Conservation (phyloP, 2,113 vertebrate species). For the Tichodroma muraria region DNA sequence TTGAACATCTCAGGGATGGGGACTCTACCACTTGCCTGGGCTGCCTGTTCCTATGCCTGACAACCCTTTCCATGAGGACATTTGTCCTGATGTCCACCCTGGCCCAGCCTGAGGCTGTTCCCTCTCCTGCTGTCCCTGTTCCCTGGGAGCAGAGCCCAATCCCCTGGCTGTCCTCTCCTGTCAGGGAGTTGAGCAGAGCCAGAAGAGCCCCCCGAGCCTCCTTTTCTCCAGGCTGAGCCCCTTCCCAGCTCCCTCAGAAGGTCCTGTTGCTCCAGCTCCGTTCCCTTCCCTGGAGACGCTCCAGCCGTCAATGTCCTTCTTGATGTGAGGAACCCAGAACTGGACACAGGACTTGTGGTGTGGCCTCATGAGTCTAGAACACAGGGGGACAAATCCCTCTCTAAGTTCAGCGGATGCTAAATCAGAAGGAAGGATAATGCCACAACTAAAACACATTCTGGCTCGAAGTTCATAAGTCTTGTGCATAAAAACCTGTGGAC, state of each 20-base stretch:
- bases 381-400: background rate
- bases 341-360: background rate
- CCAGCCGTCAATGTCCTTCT: background rate
- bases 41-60: background rate
- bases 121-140: background rate
- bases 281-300: rapidly evolving
- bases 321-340: background rate
- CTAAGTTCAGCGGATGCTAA: background rate
- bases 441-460: background rate
- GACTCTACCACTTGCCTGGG: no score
- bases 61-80: background rate
- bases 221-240: background rate
- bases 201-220: background rate
- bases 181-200: background rate
- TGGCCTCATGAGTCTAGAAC: background rate
- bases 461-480: background rate
- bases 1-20: background rate
- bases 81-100: background rate
- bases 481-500: background rate
- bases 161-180: background rate
- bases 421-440: background rate
- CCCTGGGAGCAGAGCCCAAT: background rate
- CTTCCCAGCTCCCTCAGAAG: background rate
- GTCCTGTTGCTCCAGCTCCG: background rate
- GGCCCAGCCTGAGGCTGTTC: rapidly evolving